phyloP scores from a whole-genome alignment of 64 coral and sea anemone genomes.

The Anthopleura sola region DNA sequence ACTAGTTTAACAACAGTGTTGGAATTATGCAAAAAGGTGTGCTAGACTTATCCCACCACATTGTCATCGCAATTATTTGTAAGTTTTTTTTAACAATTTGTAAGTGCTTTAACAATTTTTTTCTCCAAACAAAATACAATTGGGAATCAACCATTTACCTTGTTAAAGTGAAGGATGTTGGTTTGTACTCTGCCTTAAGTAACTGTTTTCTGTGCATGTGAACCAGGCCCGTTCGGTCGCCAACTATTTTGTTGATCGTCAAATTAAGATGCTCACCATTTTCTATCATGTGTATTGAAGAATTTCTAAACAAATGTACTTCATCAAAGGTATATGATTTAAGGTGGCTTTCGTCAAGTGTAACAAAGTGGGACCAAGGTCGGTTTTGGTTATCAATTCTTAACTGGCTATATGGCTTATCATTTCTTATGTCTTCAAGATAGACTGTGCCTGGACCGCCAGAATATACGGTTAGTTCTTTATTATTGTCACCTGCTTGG shows the following conservation, averaged over 20 bases:
- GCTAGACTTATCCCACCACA: too few species aligned
- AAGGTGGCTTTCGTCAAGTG: conserved; percentile 57
- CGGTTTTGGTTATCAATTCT: conserved; percentile 86
- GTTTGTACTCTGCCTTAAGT: conserved; percentile 73
- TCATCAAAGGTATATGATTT: conserved; percentile 84
- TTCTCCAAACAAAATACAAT: too few species aligned
- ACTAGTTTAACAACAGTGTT: too few species aligned
- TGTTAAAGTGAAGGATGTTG: conserved; percentile 82
- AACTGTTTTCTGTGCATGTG: conserved; percentile 80
- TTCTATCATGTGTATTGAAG: conserved; percentile 61
- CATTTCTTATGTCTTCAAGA: conserved; percentile 57
- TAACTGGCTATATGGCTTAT: conserved; percentile 52
- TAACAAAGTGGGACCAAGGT: conserved; percentile 76
- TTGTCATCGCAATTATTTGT: too few species aligned
- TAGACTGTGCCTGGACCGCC: conserved; percentile 89
- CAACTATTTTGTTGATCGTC: conserved; percentile 74
- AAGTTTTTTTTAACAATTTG: too few species aligned
- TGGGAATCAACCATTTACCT: conserved; percentile 8
- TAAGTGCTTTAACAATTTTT: too few species aligned
- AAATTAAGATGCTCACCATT: conserved; percentile 61
- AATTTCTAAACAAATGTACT: conserved; percentile 59
- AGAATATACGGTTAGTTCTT: conserved; percentile 46
- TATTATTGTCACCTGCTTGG: conserved; percentile 42
- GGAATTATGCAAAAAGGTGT: too few species aligned
- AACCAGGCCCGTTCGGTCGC: conserved; percentile 82